Percentiles rank a stretch among this genome's conserved stretches.
phyloP scores from a whole-genome alignment of 2,113 vertebrate genomes.

The Leptobrachium leishanense region DNA sequence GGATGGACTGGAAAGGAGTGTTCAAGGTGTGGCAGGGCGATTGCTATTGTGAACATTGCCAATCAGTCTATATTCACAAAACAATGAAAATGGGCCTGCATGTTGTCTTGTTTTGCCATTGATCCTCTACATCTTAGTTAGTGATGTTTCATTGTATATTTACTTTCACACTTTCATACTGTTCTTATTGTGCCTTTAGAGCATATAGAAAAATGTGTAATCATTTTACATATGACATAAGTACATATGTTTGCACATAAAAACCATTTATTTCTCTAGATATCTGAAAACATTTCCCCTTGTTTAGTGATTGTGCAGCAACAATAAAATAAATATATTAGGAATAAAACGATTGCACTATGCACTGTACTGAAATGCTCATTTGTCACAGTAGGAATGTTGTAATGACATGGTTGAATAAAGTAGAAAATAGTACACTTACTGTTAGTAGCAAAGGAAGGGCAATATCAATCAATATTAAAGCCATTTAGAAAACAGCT shows the following conservation, averaged over 20 bases:
- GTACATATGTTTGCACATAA: background rate
- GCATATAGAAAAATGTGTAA: no score
- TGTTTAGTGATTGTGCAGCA: slow-evolving; percentile 28
- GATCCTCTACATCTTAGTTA: no score
- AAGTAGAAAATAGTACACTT: slow-evolving; percentile 39
- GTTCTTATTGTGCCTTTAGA: no score
- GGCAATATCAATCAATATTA: slow-evolving; percentile 50
- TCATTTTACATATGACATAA: no score
- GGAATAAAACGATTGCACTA: background rate
- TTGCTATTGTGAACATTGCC: no score
- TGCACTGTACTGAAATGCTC: background rate
- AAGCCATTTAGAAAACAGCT: slow-evolving; percentile 46
- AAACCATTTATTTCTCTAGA: background rate
- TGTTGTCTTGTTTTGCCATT: no score
- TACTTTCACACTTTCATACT: no score
- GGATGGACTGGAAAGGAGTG: no score
- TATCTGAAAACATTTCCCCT: background rate
- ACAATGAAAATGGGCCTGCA: no score
- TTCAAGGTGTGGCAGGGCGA: no score
- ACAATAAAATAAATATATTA: slow-evolving; percentile 23
- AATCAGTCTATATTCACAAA: no score
- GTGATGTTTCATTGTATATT: no score
- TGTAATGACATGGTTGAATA: slow-evolving; percentile 43
- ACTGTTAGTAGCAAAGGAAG: slow-evolving; percentile 49
- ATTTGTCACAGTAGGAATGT: slow-evolving; percentile 37